Evolutionary conservation across 1,140 invertebrate genomes (phyloP), one percentile per base, ranked within the genome.

Genomic region (Pseudomyrmex concolor): DNA sequence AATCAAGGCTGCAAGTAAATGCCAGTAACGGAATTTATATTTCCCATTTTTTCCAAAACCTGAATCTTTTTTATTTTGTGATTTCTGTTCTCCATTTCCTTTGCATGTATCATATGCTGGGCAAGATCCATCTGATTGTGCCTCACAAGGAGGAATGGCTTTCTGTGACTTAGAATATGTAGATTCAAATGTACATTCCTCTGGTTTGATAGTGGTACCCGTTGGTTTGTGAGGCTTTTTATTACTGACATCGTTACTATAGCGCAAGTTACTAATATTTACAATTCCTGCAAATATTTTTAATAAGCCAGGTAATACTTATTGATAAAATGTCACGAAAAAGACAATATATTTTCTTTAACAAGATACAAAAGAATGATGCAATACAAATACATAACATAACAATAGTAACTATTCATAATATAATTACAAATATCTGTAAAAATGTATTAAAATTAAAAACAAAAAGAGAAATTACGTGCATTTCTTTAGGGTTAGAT

Each of bases 131-230:
- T 85, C 84, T 57, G 59, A 62, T 54, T 83, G 43, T 17, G 60
- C 66, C 83, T 90, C 90, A 64, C 92, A 93, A 5, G 64, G 12
- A 19, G 91, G 85, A 19, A 72, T 51, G 25, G 8, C 13, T 72
- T 80, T 91, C 67, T 86, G 85, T 68, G 84, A 62, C 74, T 86
- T 83, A 1, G 17, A 84, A 86, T 70, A 74, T 74, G 17, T 88
- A 68, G 50, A 63, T 76, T 89, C 86, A 17, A 92, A 90, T 59
- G 88, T 9, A 83, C 92, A 92, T 90, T 93, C 93, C 57, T 93
- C 92, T 13, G 91, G 91, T 67, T 84, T 91, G 13, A 90, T 77
- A n/a, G 91, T 93, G 13, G 78, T 83, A 2, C 91, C 92, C 25
- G 74, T 25, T 74, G 84, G 19, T 71, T 85, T 91, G 9, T 64